Evolutionary conservation across 2,888 invertebrate species (phyloP), one percentile per base, ranked within the genome.

Genomic region (Camponotus fellah): DNA sequence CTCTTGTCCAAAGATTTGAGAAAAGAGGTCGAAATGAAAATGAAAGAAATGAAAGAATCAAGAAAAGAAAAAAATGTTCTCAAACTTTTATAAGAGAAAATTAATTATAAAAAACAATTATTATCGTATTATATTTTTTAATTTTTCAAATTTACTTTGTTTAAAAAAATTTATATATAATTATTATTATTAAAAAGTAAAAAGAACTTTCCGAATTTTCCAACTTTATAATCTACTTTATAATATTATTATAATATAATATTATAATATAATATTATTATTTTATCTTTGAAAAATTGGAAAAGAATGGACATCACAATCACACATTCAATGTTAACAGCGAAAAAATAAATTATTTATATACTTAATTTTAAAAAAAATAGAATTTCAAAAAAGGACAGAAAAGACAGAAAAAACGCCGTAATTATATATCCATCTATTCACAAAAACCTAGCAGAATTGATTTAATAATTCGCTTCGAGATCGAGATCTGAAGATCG

Each of bases 401-500:
- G n/a, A n/a, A n/a, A n/a, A n/a, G n/a, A n/a, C 37, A 60, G 1
- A 26, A 49, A 32, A 43, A 2, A 58, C 3, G 14, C 8, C n/a
- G 8, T 32, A 60, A 26, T 14, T 60, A 60, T 21, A 60, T 60
- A 60, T 60, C 12, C 32, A 14, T 14, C 62, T 21, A 49, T 34
- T 60, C 12, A 79, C 37, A 14, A 56, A n/a, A 43, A 58, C 43
- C 21, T 5, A 46, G 34, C 5, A n/a, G 0, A 17, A n/a, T 46
- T 34, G 58, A 43, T 34, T 68, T 58, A 68, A 53, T n/a, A 53
- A 69, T 79, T 79, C 58, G 32, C n/a, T 21, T 76, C 58, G 34
- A 53, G n/a, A 46, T 76, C 77, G 21, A 53, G n/a, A 46, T 79
- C 21, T 46, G 4, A 32, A 69, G 17, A 69, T 71, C 21, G 21